These are phyloP conservation scores for Aix galericulata DNA, from an alignment of 2,113 vertebrate species.

Conservation along the genomic window DNA sequence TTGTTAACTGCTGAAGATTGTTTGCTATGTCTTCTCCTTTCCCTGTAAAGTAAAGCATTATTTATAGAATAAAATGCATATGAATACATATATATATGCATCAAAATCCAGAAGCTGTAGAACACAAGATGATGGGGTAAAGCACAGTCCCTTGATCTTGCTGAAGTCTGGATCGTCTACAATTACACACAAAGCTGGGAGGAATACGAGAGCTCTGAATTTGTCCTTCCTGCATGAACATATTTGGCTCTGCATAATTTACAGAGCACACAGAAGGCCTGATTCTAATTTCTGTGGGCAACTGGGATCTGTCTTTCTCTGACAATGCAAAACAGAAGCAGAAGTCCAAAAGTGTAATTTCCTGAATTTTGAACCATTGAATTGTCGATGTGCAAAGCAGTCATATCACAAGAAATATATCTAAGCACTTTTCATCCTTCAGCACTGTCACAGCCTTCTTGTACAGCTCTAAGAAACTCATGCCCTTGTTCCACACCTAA, in stretches of 20 bases:
- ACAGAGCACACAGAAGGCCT: not conserved
- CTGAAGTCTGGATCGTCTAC: not conserved
- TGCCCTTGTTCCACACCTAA: not conserved
- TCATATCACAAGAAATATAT: not conserved
- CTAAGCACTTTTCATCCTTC: not conserved
- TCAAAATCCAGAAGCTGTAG: not conserved
- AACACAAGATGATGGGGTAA: not conserved
- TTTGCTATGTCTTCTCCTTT: not conserved
- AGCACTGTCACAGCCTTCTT: not conserved
- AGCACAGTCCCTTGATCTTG: not conserved
- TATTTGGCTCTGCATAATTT: not conserved
- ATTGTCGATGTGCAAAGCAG: not conserved
- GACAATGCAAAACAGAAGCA: not conserved
- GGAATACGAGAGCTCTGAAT: not conserved
- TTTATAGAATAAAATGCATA: not conserved
- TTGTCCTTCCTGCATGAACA: not conserved
- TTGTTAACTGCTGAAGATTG: not conserved
- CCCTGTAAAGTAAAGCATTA: not conserved
- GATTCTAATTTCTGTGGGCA: not conserved
- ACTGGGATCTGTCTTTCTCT: not conserved
- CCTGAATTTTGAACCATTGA: not conserved
- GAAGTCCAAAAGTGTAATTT: not conserved
- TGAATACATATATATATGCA: not conserved
- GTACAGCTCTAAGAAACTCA: not conserved
- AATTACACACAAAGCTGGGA: not conserved